A percentile compares a stretch with the other conserved stretches of the same genome.
Evolutionary conservation across 2,797 vertebrate genomes (phyloP).

Genomic region (Rallus crepitans): DNA sequence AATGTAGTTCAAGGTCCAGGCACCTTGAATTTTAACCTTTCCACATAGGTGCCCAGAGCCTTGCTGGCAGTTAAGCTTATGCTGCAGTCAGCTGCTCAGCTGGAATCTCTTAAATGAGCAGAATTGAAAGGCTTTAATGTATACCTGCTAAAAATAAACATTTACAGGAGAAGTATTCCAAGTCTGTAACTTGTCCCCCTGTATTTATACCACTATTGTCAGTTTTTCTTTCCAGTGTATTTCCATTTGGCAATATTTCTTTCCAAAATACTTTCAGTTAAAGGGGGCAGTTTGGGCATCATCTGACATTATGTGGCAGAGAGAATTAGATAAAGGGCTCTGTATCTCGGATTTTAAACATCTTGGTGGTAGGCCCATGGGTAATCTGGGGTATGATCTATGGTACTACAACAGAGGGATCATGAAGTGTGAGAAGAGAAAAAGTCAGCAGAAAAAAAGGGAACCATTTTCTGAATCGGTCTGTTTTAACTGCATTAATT

Average conservation of each 20-base stretch:
- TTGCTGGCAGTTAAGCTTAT: not conserved
- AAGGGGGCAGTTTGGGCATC: not conserved
- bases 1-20: not conserved
- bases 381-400: not conserved
- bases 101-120: conserved; percentile 3
- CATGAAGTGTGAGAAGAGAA: not conserved
- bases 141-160: not conserved
- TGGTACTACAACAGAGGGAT: not conserved
- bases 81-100: not conserved
- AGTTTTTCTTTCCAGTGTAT: not conserved
- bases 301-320: not conserved
- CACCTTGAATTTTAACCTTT: not conserved
- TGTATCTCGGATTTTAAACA: not conserved
- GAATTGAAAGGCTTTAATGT: not conserved
- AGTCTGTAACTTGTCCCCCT: not conserved
- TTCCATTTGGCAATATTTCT: not conserved
- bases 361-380: not conserved
- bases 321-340: not conserved
- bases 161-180: not conserved
- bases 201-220: not conserved
- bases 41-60: not conserved
- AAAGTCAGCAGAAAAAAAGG: not conserved
- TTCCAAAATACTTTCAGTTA: not conserved
- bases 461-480: not conserved
- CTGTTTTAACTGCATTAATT: not conserved